phyloP scores from a whole-genome alignment of 1,140 invertebrate genomes.

The Parasteatoda tepidariorum region DNA sequence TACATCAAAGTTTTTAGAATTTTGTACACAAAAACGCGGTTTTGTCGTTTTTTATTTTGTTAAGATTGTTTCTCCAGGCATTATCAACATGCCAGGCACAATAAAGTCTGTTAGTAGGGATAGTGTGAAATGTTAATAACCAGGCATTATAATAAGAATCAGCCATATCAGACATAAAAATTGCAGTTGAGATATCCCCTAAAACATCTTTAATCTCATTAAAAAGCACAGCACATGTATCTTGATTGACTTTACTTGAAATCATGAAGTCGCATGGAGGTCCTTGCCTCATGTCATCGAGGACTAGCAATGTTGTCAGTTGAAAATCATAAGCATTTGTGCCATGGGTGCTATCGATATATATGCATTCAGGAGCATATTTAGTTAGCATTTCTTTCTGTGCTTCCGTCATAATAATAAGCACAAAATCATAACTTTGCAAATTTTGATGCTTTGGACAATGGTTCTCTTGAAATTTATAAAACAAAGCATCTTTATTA shows the following conservation, averaged over 20 bases:
- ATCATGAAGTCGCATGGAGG: slow-evolving; percentile 21
- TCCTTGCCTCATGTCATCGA: slow-evolving; percentile 14
- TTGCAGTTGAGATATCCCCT: neutral
- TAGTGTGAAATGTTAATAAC: neutral
- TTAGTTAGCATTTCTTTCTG: neutral
- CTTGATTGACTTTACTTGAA: neutral
- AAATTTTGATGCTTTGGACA: neutral
- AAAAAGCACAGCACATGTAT: neutral
- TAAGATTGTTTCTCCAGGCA: slow-evolving; percentile 7
- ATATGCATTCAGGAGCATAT: neutral
- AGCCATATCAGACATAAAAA: slow-evolving; percentile 46
- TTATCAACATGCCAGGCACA: slow-evolving; percentile 16
- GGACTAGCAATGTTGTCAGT: neutral
- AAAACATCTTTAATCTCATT: neutral
- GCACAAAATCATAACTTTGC: slow-evolving; percentile 7
- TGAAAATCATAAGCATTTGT: slow-evolving; percentile 8
- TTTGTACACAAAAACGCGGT: no score
- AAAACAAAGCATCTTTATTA: neutral
- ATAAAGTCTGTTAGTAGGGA: neutral
- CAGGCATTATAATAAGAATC: slow-evolving; percentile 14
- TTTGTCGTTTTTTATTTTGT: neutral
- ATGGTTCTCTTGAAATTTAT: neutral
- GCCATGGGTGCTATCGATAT: neutral
- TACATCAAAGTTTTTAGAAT: neutral
- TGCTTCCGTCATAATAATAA: neutral